phyloP scores from a whole-genome alignment of 2,797 vertebrate species.

The Chrysocyon brachyurus region DNA sequence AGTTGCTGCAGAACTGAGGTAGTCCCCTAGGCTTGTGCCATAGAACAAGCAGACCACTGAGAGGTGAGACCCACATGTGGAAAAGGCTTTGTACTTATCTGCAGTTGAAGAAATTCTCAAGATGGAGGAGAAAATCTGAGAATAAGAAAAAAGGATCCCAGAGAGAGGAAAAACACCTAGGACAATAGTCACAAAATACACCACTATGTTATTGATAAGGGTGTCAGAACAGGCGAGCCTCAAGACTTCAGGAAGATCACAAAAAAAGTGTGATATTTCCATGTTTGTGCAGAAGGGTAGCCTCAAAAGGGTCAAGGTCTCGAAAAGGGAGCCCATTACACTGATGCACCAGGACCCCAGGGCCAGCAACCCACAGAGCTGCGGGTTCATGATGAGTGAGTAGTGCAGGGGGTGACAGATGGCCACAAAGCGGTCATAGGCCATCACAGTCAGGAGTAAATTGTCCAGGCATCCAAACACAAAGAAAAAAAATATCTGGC shows the following conservation, averaged over 20 bases:
- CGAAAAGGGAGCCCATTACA: conserved; percentile 28
- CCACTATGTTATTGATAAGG: neutral
- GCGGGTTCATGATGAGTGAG: conserved; percentile 20
- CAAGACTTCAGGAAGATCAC: neutral
- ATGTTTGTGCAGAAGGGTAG: neutral
- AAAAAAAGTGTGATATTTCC: neutral
- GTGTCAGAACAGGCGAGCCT: neutral
- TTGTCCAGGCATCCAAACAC: conserved; percentile 58
- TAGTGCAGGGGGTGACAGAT: conserved; percentile 71
- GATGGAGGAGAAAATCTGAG: conserved; percentile 32
- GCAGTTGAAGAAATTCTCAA: neutral
- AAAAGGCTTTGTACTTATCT: neutral
- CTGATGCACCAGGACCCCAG: conserved; percentile 29
- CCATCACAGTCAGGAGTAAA: conserved; percentile 10
- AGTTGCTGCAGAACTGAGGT: neutral
- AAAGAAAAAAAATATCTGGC: conserved; percentile 74
- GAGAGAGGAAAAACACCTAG: neutral
- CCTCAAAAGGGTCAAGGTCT: neutral
- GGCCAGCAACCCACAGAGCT: neutral
- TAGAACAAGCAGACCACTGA: neutral
- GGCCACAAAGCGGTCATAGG: conserved; percentile 73
- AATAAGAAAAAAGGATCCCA: conserved; percentile 52
- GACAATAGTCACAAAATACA: neutral
- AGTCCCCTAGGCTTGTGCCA: neutral
- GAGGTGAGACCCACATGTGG: neutral